Evolutionary conservation across 2,797 vertebrate species (phyloP).

Genomic region (Scleropages formosus): DNA sequence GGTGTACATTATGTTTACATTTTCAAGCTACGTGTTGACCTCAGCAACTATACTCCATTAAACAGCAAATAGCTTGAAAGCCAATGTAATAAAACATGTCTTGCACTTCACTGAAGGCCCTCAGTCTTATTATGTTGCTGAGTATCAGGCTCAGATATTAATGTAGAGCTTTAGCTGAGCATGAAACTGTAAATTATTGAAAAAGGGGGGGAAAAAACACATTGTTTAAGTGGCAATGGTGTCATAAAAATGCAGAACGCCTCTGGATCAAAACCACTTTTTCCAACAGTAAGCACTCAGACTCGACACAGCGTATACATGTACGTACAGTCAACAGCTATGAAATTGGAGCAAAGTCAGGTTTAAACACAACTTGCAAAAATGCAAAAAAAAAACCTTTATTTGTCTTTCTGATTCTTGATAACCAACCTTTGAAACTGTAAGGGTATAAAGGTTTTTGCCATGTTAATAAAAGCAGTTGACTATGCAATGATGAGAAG

Average conservation of each 20-base stretch:
- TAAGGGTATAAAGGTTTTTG: constrained; percentile 34
- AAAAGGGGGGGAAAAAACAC: background rate
- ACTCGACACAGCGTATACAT: constrained; percentile 20
- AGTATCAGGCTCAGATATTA: constrained; percentile 39
- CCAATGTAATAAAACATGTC: constrained; percentile 68
- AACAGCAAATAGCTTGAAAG: constrained; percentile 76
- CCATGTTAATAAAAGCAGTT: constrained; percentile 38
- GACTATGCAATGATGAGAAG: constrained; percentile 28
- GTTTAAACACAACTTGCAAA: background rate
- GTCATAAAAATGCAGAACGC: constrained; percentile 33
- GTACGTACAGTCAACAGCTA: constrained; percentile 13
- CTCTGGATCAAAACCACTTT: constrained; percentile 37
- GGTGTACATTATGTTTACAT: constrained; percentile 64
- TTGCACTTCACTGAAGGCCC: constrained; percentile 53
- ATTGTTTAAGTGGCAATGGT: constrained; percentile 10
- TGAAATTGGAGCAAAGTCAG: constrained; percentile 25
- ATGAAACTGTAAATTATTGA: background rate
- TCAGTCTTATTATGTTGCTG: constrained; percentile 48
- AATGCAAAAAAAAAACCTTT: constrained; percentile 34
- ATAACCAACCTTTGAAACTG: constrained; percentile 37
- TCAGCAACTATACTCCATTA: constrained; percentile 75
- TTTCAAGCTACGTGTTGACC: constrained; percentile 74
- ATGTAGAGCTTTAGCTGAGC: constrained; percentile 23
- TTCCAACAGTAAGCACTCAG: constrained; percentile 30
- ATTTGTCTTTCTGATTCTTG: constrained; percentile 40